Evolutionary conservation across 2,888 invertebrate genomes (phyloP), one percentile per base, ranked within the genome.

Genomic region (Cristatella mucedo): DNA sequence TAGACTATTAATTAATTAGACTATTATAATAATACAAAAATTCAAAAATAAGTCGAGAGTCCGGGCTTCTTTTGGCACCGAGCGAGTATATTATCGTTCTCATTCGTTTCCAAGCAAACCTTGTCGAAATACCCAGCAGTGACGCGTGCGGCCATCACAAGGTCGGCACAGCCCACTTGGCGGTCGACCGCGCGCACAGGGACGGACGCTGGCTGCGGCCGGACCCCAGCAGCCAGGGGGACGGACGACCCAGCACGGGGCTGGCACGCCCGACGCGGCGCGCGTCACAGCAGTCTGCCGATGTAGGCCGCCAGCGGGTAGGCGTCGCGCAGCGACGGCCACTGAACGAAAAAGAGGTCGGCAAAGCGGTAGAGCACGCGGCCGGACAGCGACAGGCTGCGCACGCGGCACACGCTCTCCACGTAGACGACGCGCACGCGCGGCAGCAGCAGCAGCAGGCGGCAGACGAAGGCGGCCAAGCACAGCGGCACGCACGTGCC

Each of bases 401-500:
- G 74, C 0, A 93, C 89, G 52, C 97, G 73, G 60, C 95, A 97
- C 55, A 86, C 78, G 59, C 93, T 95, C 68, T 97, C 95, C 37
- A 95, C 72, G 67, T 85, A 97, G 40, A 93, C 74, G 43, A 91
- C 81, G 57, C 75, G 76, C 42, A 76, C 75, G 49, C 77, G 40
- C 26, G 71, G 62, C 0, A 77, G 40, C 21, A 53, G 47, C 61
- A 33, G 37, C 21, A 29, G 44, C 34, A 54, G 41, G 33, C 53
- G 52, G 49, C 80, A 69, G 1, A 86, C 33, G 58, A 82, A 81
- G 13, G 78, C 79, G 40, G 80, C 73, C 40, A 80, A 51, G 68
- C 87, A 87, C 41, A 91, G 70, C 3, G 95, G 95, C 44, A 97
- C 74, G 65, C 95, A 93, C 4, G 89, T 93, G 5, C 93, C 93